phyloP scores from a whole-genome alignment of 2,888 invertebrate genomes.

The Hirtodrosophila alboralis region DNA sequence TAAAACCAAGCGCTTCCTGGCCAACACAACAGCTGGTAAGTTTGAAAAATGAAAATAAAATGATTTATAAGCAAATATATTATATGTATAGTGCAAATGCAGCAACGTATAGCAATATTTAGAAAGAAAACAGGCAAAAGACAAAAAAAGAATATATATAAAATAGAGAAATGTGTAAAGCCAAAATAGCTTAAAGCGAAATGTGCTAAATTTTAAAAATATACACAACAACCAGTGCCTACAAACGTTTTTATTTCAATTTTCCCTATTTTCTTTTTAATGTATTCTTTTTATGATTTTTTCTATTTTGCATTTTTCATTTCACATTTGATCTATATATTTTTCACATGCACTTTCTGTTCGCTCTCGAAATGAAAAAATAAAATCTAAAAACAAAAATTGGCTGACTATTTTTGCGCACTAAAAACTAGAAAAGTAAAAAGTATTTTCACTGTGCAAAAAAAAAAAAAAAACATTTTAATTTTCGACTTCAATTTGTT shows the following conservation, averaged over 20 bases:
- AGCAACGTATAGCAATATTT: constrained; percentile 52
- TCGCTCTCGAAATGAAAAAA: constrained; percentile 40
- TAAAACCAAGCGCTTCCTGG: constrained; percentile 84
- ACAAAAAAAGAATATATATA: constrained; percentile 18
- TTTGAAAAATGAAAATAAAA: constrained; percentile 3
- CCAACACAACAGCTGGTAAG: constrained; percentile 84
- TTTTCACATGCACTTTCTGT: constrained; percentile 58
- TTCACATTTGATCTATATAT: constrained; percentile 48
- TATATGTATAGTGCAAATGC: constrained; percentile 71
- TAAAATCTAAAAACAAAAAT: constrained; percentile 34
- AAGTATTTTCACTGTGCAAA: constrained; percentile 26
- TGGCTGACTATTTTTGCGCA: constrained; percentile 63
- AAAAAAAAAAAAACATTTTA: constrained; percentile 54
- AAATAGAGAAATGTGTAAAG: constrained; percentile 24
- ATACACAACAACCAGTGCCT: constrained; percentile 56
- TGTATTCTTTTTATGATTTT: constrained; percentile 31
- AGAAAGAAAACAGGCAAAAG: constrained; percentile 37
- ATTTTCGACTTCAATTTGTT: constrained; percentile 77
- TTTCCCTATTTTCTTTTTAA: no score
- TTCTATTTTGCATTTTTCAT: constrained; percentile 42
- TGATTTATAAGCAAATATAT: not conserved
- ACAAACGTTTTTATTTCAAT: constrained; percentile 34
- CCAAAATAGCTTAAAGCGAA: constrained; percentile 50
- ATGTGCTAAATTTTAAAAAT: constrained; percentile 80
- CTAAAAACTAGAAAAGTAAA: constrained; percentile 22